Conservation (phyloP, 2,797 vertebrate species). For the Holocentrus rufus region DNA sequence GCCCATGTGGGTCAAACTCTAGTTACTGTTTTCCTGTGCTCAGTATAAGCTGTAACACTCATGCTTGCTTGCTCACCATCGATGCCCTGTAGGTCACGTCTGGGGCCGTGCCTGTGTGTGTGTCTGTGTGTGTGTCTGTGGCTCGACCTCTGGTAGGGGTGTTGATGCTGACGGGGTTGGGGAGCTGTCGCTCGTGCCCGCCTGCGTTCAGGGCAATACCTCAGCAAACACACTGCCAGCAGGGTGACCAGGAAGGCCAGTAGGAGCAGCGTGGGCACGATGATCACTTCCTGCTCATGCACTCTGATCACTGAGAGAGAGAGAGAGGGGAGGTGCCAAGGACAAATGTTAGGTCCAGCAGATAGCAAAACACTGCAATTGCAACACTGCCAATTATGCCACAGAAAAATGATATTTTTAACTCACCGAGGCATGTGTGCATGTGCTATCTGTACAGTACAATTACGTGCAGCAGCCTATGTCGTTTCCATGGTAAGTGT, state of each 20-base stretch:
- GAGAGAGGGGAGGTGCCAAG: not conserved
- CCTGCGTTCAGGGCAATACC: conserved; percentile 22
- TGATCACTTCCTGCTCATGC: conserved; percentile 84
- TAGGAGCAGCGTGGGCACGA: conserved; percentile 87
- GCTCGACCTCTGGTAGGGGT: not conserved
- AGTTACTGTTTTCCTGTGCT: too few relatives aligned
- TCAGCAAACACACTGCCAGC: conserved; percentile 69
- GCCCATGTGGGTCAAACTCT: too few relatives aligned
- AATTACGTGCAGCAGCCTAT: too few relatives aligned
- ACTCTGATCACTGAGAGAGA: conserved; percentile 59
- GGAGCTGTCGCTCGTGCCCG: not conserved
- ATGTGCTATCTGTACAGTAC: too few relatives aligned
- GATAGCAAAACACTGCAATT: not conserved
- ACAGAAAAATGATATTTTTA: too few relatives aligned
- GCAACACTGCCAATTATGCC: too few relatives aligned
- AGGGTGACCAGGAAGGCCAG: conserved; percentile 74
- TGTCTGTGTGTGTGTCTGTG: too few relatives aligned
- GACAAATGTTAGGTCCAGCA: not conserved
- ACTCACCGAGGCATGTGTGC: too few relatives aligned
- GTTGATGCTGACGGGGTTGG: conserved; percentile 19
- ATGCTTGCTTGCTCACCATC: conserved; percentile 71
- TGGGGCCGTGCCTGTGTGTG: conserved; percentile 26
- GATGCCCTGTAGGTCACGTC: conserved; percentile 70
- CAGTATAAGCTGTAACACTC: too few relatives aligned
- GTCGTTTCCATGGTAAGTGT: too few relatives aligned